Evolutionary conservation across 64 coral and sea anemone species (phyloP), one percentile per base, ranked within the genome.

Genomic region (Actinia tenebrosa): DNA sequence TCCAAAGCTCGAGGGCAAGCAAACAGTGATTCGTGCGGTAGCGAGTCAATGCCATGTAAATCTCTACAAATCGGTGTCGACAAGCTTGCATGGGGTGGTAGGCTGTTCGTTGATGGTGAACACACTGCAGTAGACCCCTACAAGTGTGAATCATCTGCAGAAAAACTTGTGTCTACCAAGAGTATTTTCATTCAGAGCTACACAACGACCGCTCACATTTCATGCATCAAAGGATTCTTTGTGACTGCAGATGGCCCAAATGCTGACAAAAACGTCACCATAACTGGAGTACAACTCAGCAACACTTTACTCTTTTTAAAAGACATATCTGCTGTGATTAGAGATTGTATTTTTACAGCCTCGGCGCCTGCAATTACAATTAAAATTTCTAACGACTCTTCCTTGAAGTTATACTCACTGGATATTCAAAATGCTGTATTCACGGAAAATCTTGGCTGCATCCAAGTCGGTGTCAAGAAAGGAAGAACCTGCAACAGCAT

Each of bases 371-470:
- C 78, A n/a, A 47, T 80, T 45, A 22, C 4, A 44, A 45, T 47
- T 16, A 80, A 80, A 44, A 53, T 80, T 80, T 80, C 78, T 2
- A 80, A 80, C 0, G 44, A 20, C 4, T 15, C 26, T 22, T 19
- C 78, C 11, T 47, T 20, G 16, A 71, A 20, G 3, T 26, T 75
- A 52, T 80, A 50, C 18, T 47, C 45, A 80, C 78, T 80, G 43
- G 47, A 80, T 80, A 53, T 80, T 30, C 20, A n/a, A 47, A 80
- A 80, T 17, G 16, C 78, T 52, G 26, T 80, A 16, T 80, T 80
- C 44, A 80, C 20, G 0, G n/a, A 11, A 15, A 80, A 80, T 15
- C 47, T 64, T 6, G 78, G 78, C 19, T 80, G 78, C 44, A 80
- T 80, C 6, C 78, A 80, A 47, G 4, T 80, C 16, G 18, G 52